These are phyloP conservation scores for Geophilus truncorum DNA, from an alignment of 2,888 invertebrate species.

Conservation along the genomic window DNA sequence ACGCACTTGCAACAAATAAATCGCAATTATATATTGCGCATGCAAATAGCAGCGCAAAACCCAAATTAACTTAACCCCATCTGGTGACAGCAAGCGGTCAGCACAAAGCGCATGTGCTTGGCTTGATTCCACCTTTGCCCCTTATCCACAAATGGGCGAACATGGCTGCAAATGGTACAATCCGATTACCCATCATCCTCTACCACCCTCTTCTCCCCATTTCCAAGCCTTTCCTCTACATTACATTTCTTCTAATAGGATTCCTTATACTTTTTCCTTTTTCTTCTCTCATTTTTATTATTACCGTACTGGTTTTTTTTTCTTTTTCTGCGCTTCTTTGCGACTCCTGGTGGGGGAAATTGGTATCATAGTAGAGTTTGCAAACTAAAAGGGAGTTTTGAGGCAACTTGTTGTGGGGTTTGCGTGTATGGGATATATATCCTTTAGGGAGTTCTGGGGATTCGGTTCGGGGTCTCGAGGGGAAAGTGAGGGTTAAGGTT, in stretches of 20 bases:
- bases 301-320: background rate
- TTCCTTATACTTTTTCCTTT: background rate
- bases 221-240: background rate
- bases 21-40: background rate
- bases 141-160: slow-evolving; percentile 20
- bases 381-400: background rate
- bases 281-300: background rate
- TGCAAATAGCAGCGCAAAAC: background rate
- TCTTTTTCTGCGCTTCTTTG: background rate
- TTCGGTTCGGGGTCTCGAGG: background rate
- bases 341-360: background rate
- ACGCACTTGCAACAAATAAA: background rate
- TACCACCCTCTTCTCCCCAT: background rate
- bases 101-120: slow-evolving; percentile 15
- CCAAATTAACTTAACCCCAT: background rate
- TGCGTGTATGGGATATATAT: background rate
- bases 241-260: slow-evolving; percentile 6
- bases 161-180: slow-evolving; percentile 20
- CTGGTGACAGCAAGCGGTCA: slow-evolving; percentile 5
- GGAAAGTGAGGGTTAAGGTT: background rate
- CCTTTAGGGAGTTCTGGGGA: background rate
- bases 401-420: background rate
- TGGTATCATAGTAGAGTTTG: background rate
- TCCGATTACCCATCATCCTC: slow-evolving; percentile 11
- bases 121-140: slow-evolving; percentile 15